phyloP scores from a whole-genome alignment of 2,888 invertebrate species.

The Clostera curtula region DNA sequence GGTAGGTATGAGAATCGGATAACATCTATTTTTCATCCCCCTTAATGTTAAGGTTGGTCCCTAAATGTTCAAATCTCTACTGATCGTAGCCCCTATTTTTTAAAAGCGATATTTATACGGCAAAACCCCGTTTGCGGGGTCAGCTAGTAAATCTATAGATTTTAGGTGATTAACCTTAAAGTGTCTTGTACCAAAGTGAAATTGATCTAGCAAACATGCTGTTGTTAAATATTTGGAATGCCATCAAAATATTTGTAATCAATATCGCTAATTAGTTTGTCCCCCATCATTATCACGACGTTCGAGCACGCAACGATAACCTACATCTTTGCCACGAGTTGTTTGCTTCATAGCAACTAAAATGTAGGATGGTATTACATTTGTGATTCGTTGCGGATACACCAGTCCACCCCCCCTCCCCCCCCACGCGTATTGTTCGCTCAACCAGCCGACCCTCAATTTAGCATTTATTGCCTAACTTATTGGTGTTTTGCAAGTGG shows the following conservation, averaged over 20 bases:
- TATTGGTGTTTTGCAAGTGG: conserved; percentile 30
- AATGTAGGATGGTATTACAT: conserved; percentile 50
- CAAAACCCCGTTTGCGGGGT: no score
- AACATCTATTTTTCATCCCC: no score
- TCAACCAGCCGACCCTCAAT: conserved; percentile 27
- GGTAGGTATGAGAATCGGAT: no score
- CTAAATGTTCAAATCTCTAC: no score
- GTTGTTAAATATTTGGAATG: conserved; percentile 26
- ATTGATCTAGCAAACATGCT: conserved; percentile 22
- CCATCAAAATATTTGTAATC: conserved; percentile 32
- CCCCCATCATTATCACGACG: conserved; percentile 28
- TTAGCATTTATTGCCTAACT: conserved; percentile 34
- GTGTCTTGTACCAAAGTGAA: no score
- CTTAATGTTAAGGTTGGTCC: no score
- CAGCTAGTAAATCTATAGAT: no score
- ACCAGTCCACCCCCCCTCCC: no score
- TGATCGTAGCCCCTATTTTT: no score
- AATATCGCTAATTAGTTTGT: conserved; percentile 33
- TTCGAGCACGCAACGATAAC: conserved; percentile 42
- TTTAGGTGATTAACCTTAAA: no score
- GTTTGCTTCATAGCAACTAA: conserved; percentile 47
- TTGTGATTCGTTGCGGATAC: conserved; percentile 28
- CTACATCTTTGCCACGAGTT: conserved; percentile 43
- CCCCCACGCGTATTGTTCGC: conserved; percentile 35
- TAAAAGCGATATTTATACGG: no score